Conservation (phyloP, 1,140 invertebrate species). For the Drosophila leontia region DNA sequence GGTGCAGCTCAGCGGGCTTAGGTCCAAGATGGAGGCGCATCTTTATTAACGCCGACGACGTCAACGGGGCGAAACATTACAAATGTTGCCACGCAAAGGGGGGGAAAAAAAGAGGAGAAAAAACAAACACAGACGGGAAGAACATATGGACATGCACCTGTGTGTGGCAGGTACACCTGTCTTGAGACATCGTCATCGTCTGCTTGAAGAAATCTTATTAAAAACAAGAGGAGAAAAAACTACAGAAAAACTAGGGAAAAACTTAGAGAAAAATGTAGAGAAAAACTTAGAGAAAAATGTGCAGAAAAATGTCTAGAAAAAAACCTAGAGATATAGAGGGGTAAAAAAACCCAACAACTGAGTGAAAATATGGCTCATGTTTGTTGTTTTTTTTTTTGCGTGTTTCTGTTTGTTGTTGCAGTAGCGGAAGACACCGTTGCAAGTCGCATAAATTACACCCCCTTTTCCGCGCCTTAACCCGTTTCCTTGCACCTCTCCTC, state of each 20-base stretch:
- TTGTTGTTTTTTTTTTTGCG: constrained; percentile 48
- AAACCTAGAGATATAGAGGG: constrained; percentile 19
- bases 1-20: constrained; percentile 62
- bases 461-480: neutral
- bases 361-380: constrained; percentile 70
- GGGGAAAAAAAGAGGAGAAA: neutral
- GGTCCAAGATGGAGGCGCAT: constrained; percentile 64
- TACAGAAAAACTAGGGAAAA: constrained; percentile 41
- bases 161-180: constrained; percentile 64
- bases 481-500: constrained; percentile 5
- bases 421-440: constrained; percentile 79
- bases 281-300: constrained; percentile 43
- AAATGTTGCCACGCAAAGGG: constrained; percentile 67
- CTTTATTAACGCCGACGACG: constrained; percentile 79
- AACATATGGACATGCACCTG: constrained; percentile 42
- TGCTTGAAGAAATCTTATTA: constrained; percentile 81
- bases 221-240: constrained; percentile 55
- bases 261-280: constrained; percentile 30
- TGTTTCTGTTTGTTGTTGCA: constrained; percentile 55
- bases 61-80: constrained; percentile 81
- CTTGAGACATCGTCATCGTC: constrained; percentile 77
- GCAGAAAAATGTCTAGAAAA: constrained; percentile 29
- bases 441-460: constrained; percentile 79
- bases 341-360: constrained; percentile 39
- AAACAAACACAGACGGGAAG: constrained; percentile 37